Conservation (phyloP, 92 coral and sea anemone species). For the Galaxea fascicularis region DNA sequence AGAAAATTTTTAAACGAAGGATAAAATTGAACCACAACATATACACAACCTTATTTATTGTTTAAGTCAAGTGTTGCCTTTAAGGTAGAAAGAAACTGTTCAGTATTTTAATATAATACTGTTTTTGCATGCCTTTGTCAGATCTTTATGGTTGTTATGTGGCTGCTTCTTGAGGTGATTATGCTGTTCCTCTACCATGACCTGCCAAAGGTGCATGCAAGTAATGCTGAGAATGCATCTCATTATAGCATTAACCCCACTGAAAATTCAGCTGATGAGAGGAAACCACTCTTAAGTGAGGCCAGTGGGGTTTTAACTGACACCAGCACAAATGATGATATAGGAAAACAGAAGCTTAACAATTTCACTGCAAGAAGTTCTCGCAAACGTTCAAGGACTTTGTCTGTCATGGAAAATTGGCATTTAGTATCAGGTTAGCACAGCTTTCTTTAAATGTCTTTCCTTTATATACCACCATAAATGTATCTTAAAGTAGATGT, state of each 20-base stretch:
- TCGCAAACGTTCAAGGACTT: not conserved
- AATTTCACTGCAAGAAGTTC: not conserved
- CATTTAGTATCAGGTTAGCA: slow-evolving; percentile 69
- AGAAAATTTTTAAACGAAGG: too few species aligned
- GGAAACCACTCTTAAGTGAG: not conserved
- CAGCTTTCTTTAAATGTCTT: not conserved
- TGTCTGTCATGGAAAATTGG: slow-evolving; percentile 60
- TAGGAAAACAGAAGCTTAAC: slow-evolving; percentile 7
- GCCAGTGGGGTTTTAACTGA: not conserved
- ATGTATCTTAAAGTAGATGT: too few species aligned
- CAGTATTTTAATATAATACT: not conserved
- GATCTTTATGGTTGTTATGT: slow-evolving; percentile 86
- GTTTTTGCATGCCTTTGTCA: slow-evolving; percentile 26
- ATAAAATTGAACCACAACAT: too few species aligned
- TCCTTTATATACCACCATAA: not conserved
- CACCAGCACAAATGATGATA: not conserved
- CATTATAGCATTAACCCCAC: slow-evolving; percentile 3
- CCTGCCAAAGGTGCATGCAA: slow-evolving; percentile 53
- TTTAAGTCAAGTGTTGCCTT: too few species aligned
- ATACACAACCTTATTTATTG: too few species aligned
- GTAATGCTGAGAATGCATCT: not conserved
- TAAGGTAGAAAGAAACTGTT: too few species aligned
- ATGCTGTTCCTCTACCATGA: slow-evolving; percentile 80
- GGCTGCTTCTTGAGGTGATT: slow-evolving; percentile 83
- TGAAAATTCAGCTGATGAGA: not conserved